Percentiles rank a stretch among this genome's conserved stretches.
These are phyloP conservation scores for Bellardia pandia DNA, from an alignment of 2,888 invertebrate genomes.

Conservation along the genomic window DNA sequence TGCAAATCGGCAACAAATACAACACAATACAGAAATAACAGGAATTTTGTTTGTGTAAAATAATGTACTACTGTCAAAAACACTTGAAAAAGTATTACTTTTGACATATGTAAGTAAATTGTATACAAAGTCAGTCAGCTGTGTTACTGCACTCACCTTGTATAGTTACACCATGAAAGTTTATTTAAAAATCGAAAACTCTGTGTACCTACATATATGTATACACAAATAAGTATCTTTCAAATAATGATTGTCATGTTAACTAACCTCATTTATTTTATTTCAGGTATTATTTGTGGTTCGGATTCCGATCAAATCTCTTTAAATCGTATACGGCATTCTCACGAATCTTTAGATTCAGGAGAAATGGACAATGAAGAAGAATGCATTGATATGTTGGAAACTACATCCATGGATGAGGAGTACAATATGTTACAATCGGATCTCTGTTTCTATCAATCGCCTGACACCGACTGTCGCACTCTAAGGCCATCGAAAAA, in stretches of 20 bases:
- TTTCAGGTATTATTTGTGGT: conserved; percentile 85
- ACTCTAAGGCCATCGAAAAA: conserved; percentile 82
- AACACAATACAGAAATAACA: no score
- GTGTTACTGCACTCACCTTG: no score
- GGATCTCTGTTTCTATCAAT: conserved; percentile 82
- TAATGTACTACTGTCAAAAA: no score
- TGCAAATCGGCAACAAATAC: no score
- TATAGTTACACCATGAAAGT: no score
- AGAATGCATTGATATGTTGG: conserved; percentile 85
- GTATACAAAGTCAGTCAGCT: no score
- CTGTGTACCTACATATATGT: background rate
- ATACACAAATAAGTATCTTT: background rate
- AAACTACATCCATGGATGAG: conserved; percentile 84
- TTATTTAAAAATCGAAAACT: background rate
- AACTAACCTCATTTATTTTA: background rate
- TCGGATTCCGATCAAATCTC: conserved; percentile 84
- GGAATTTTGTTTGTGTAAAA: no score
- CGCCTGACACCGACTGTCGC: conserved; percentile 82
- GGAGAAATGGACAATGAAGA: conserved; percentile 87
- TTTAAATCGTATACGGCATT: conserved; percentile 85
- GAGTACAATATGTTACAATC: conserved; percentile 83
- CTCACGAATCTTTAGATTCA: conserved; percentile 90
- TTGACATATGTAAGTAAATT: no score
- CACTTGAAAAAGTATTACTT: no score
- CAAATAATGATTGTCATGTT: background rate